These are phyloP conservation scores for Tromatobia lineatoria DNA, from an alignment of 2,888 invertebrate genomes.

Conservation along the genomic window DNA sequence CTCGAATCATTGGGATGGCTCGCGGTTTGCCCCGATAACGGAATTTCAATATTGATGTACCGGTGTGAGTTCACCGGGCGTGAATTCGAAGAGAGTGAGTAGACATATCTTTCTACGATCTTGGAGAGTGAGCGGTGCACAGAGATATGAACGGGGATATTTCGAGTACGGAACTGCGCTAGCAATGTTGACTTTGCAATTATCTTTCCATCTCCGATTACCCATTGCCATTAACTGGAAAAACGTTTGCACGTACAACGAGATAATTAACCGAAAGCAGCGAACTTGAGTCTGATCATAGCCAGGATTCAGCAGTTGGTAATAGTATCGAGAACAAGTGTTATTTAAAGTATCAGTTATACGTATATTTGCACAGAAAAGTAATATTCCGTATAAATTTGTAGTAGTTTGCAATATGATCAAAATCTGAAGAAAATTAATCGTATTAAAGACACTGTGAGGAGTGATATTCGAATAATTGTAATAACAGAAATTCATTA, in stretches of 20 bases:
- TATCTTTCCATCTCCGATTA: conserved; percentile 63
- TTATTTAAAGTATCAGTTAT: conserved; percentile 39
- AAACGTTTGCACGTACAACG: conserved; percentile 56
- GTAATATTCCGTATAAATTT: background rate
- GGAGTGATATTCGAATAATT: too few relatives aligned
- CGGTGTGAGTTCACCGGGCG: conserved; percentile 66
- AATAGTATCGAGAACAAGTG: conserved; percentile 31
- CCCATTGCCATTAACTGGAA: conserved; percentile 54
- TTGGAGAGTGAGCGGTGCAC: background rate
- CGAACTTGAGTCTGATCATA: background rate
- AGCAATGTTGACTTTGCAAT: conserved; percentile 63
- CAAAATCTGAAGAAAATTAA: too few relatives aligned
- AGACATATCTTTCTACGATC: conserved; percentile 30
- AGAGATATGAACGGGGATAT: conserved; percentile 11
- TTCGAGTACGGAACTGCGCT: conserved; percentile 42
- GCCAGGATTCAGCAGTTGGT: conserved; percentile 29
- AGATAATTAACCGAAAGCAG: conserved; percentile 61
- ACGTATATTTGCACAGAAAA: background rate
- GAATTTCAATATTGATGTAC: conserved; percentile 70
- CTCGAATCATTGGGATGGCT: conserved; percentile 61
- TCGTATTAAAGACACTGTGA: too few relatives aligned
- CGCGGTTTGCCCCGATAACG: conserved; percentile 67
- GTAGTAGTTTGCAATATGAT: too few relatives aligned
- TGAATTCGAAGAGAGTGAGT: conserved; percentile 41
- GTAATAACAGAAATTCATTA: too few relatives aligned